Evolutionary conservation across 2,888 invertebrate species (phyloP).

Genomic region (Scaeva pyrastri): DNA sequence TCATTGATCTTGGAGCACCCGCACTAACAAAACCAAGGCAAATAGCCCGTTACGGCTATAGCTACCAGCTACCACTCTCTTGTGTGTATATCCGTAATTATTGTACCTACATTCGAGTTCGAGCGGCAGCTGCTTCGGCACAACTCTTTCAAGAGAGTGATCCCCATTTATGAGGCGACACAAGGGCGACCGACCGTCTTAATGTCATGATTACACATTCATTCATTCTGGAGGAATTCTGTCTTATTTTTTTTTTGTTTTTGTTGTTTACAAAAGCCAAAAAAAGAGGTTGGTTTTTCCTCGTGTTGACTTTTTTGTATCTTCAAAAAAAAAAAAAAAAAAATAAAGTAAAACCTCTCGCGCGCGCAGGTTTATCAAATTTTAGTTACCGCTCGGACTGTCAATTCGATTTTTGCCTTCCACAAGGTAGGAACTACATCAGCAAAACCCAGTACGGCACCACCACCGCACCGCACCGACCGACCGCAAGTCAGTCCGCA

Average conservation of each 20-base stretch:
- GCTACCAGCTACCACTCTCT: slow-evolving; percentile 3
- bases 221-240: slow-evolving; percentile 69
- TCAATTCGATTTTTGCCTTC: slow-evolving; percentile 76
- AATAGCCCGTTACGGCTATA: no score
- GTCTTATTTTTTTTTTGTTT: slow-evolving; percentile 18
- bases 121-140: no score
- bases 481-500: no score
- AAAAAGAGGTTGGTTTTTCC: slow-evolving; percentile 59
- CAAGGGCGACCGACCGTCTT: slow-evolving; percentile 65
- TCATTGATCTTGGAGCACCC: slow-evolving; percentile 40
- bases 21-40: no score
- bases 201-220: slow-evolving; percentile 73
- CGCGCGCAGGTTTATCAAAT: slow-evolving; percentile 76
- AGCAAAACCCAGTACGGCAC: slow-evolving; percentile 55
- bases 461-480: not conserved
- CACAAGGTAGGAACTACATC: slow-evolving; percentile 72
- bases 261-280: slow-evolving; percentile 45
- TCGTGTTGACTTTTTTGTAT: slow-evolving; percentile 51
- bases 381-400: slow-evolving; percentile 74
- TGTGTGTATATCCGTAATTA: slow-evolving; percentile 40
- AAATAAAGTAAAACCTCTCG: slow-evolving; percentile 67
- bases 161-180: slow-evolving; percentile 52
- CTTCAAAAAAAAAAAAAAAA: slow-evolving; percentile 46
- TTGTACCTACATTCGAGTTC: not conserved
- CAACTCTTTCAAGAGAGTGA: slow-evolving; percentile 62